Base-by-base conservation (phyloP, 2,888 invertebrate genomes). In the Suillia variegata region DNA sequence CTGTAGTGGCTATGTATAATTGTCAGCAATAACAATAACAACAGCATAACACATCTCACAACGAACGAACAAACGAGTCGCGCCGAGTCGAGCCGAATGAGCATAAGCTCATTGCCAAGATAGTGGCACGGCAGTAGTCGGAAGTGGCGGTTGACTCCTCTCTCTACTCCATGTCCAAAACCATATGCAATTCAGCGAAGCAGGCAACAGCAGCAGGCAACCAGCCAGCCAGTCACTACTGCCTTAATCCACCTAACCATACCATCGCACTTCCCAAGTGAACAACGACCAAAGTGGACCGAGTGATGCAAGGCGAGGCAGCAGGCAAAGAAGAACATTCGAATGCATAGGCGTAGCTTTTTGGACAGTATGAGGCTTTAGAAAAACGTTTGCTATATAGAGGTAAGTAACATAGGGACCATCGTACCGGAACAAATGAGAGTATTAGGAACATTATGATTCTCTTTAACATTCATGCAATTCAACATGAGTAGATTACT, bases 91-190 rank as follows among this genome's bases (percentile, higher is more conserved):
- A n/a, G n/a, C n/a, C n/a, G n/a, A n/a, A n/a, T n/a, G n/a, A n/a
- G 10, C 26, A 26, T 26, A 26, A 26, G 26, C 26, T 26, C 26
- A 26, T 5, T 26, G 26, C 6, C 26, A 5, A 38, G 38, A 38
- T n/a, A 38, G n/a, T 13, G n/a, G 38, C 38, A 26, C 38, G 38
- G 38, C 38, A 38, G 31, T 12, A n/a, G 38, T n/a, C 4, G n/a
- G n/a, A 8, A 24, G 33, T 52, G 54, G 54, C 56, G 56, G 45
- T 22, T 54, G 54, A 49, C 26, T 53, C 12, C 13, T 38, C 20
- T 21, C 53, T 60, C 64, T 63, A 62, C 61, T 69, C 63, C 67
- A 62, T 67, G 64, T 63, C 67, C 67, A 66, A 68, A 69, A 71
- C 26, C 70, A 69, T 65, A 66, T 62, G 54, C 70, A 69, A 64